Conservation (phyloP, 2,888 invertebrate species). For the Pseudoips prasinana region DNA sequence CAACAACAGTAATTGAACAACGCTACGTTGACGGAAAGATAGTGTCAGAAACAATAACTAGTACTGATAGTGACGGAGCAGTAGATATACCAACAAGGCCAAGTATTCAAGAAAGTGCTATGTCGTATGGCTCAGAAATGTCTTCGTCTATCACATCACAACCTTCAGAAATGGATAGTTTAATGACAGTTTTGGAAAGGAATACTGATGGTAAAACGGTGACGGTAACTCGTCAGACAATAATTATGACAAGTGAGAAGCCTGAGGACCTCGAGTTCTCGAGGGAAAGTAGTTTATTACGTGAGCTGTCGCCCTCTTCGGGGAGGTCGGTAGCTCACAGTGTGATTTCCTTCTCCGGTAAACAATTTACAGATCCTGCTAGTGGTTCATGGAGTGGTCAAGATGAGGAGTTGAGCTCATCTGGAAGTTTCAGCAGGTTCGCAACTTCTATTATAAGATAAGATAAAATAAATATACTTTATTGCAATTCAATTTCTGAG, state of each 20-base stretch:
- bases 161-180: slow-evolving; percentile 75
- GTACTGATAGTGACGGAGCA: slow-evolving; percentile 64
- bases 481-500: too few relatives aligned
- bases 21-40: slow-evolving; percentile 74
- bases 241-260: slow-evolving; percentile 60
- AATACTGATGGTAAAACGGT: slow-evolving; percentile 74
- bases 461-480: too few relatives aligned
- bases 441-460: slow-evolving; percentile 3
- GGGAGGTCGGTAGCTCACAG: slow-evolving; percentile 77
- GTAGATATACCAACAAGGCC: slow-evolving; percentile 69
- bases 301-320: slow-evolving; percentile 78
- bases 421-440: slow-evolving; percentile 77
- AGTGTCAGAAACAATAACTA: slow-evolving; percentile 69
- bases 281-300: slow-evolving; percentile 63
- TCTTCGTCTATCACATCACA: slow-evolving; percentile 77
- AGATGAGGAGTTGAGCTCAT: slow-evolving; percentile 77
- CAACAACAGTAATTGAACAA: slow-evolving; percentile 73
- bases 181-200: slow-evolving; percentile 73
- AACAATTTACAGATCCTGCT: slow-evolving; percentile 81
- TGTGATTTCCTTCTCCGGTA: slow-evolving; percentile 69
- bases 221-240: slow-evolving; percentile 60
- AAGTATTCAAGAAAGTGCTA: slow-evolving; percentile 59
- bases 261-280: slow-evolving; percentile 71
- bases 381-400: slow-evolving; percentile 81
- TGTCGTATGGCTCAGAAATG: slow-evolving; percentile 76